phyloP scores from a whole-genome alignment of 2,113 vertebrate species.

The Motacilla alba region DNA sequence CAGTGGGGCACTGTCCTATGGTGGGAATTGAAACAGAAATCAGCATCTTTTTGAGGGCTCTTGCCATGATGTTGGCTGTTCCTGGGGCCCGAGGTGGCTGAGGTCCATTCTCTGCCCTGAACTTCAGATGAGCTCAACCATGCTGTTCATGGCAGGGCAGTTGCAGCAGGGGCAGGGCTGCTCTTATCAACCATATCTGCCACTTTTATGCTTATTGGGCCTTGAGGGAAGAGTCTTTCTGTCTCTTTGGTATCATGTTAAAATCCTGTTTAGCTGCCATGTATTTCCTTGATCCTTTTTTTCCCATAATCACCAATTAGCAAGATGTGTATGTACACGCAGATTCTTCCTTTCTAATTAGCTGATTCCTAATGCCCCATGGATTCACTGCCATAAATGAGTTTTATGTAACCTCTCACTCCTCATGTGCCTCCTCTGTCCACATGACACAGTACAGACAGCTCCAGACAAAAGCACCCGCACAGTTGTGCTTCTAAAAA shows the following conservation, averaged over 20 bases:
- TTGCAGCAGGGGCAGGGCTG: not conserved
- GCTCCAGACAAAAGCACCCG: not conserved
- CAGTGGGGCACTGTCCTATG: not conserved
- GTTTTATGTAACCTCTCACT: conserved; percentile 14
- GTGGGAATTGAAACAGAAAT: not conserved
- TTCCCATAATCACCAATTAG: not conserved
- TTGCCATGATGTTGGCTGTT: not conserved
- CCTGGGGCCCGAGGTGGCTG: not conserved
- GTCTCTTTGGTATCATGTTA: not conserved
- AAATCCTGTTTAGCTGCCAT: not conserved
- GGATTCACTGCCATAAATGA: not conserved
- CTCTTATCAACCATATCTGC: not conserved
- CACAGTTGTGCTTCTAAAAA: not conserved
- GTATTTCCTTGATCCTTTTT: not conserved
- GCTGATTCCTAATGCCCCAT: not conserved
- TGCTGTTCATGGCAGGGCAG: not conserved
- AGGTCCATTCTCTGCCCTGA: not conserved
- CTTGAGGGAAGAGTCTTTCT: not conserved
- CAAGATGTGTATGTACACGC: not conserved
- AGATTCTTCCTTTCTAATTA: conserved; percentile 10
- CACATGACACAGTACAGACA: not conserved
- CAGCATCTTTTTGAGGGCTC: not conserved
- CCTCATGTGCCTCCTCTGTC: not conserved
- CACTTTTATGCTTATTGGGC: not conserved
- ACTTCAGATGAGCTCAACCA: not conserved